Evolutionary conservation across 2,113 vertebrate genomes (phyloP).

Genomic region (Nothoprocta pentlandii): DNA sequence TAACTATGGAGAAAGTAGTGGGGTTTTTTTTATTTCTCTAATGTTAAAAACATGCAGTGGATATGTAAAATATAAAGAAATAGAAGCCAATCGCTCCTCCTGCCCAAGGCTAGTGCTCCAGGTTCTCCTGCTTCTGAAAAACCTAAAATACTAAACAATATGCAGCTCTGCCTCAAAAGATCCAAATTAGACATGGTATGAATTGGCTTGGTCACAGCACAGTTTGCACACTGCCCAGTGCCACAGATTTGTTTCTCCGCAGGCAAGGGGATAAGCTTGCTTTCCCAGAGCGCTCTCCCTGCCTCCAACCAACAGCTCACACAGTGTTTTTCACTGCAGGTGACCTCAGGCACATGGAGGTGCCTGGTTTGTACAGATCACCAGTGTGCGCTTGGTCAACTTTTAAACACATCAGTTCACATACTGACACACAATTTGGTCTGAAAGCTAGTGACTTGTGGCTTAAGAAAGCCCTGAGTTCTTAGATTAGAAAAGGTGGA

Average conservation of each 20-base stretch:
- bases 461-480: background rate
- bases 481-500: background rate
- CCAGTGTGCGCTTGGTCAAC: rapidly evolving
- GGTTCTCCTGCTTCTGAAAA: background rate
- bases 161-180: background rate
- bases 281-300: background rate
- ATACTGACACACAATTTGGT: rapidly evolving
- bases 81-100: background rate
- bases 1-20: background rate
- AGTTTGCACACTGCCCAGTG: background rate
- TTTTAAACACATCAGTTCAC: background rate
- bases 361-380: background rate
- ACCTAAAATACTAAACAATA: background rate
- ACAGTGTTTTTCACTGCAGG: background rate
- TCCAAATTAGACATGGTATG: background rate
- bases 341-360: background rate
- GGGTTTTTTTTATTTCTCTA: background rate
- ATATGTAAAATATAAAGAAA: background rate
- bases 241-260: background rate
- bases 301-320: background rate
- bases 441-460: background rate
- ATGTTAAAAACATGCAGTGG: background rate
- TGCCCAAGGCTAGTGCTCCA: background rate
- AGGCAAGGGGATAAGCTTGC: background rate
- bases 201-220: background rate